Conservation (phyloP, 2,797 vertebrate genomes). For the Phaenicophaeus curvirostris region DNA sequence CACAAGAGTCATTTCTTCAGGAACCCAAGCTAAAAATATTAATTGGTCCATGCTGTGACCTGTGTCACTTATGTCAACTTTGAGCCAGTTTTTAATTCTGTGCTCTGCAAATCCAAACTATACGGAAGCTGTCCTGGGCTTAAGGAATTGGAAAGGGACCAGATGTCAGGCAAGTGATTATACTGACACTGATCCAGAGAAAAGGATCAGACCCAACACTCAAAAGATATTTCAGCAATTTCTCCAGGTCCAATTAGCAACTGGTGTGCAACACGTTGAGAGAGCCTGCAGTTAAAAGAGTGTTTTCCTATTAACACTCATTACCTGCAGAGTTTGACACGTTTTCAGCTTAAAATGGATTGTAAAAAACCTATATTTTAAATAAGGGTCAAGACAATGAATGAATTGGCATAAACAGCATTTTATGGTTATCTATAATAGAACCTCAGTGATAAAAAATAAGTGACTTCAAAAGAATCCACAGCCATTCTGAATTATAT, state of each 20-base stretch:
- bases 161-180: neutral
- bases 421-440: neutral
- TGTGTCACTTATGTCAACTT: neutral
- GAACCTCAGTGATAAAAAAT: neutral
- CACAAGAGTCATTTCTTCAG: neutral
- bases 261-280: neutral
- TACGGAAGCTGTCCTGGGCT: neutral
- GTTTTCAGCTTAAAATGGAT: neutral
- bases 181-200: neutral
- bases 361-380: neutral
- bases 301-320: neutral
- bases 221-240: neutral
- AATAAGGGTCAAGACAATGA: constrained; percentile 9
- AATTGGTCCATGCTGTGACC: neutral
- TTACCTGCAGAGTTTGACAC: neutral
- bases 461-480: neutral
- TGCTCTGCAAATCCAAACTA: neutral
- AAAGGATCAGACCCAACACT: neutral
- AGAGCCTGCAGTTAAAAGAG: neutral
- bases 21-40: neutral
- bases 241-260: constrained; percentile 34
- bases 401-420: neutral
- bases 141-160: neutral
- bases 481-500: neutral
- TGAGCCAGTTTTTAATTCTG: neutral